These are phyloP conservation scores for Puma concolor DNA, from an alignment of 2,113 vertebrate species.

Conservation along the genomic window DNA sequence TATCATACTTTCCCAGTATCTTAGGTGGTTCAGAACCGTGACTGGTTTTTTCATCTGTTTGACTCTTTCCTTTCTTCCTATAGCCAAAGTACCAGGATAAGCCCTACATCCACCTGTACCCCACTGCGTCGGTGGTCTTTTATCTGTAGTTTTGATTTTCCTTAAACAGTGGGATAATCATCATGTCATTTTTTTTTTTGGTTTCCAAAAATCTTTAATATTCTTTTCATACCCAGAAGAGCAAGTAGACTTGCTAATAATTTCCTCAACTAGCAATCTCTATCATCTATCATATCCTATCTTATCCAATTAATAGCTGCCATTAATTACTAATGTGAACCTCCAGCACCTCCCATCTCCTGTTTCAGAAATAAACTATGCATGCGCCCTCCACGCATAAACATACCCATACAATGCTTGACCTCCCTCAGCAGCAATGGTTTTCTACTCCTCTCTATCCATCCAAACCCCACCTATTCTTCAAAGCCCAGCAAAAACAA, in stretches of 20 bases:
- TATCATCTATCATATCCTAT: neutral
- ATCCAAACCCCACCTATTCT: neutral
- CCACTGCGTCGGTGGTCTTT: neutral
- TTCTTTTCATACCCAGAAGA: neutral
- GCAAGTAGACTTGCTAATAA: neutral
- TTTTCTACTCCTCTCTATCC: neutral
- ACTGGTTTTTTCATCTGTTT: neutral
- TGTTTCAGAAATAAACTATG: neutral
- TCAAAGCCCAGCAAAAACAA: neutral
- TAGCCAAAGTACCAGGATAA: neutral
- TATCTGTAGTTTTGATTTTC: neutral
- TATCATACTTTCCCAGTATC: neutral
- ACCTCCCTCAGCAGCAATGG: neutral
- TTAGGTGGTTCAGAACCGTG: neutral
- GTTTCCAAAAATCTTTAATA: neutral
- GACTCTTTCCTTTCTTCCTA: neutral
- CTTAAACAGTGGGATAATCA: neutral
- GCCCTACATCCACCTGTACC: neutral
- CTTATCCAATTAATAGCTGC: neutral
- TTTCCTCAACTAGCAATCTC: neutral
- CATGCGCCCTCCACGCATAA: too few species aligned
- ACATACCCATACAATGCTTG: accelerated
- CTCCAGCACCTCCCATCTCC: neutral
- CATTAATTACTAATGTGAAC: neutral
- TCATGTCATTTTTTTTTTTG: neutral